These are phyloP conservation scores for Leptobrachium leishanense DNA, from an alignment of 2,113 vertebrate genomes.

Conservation along the genomic window DNA sequence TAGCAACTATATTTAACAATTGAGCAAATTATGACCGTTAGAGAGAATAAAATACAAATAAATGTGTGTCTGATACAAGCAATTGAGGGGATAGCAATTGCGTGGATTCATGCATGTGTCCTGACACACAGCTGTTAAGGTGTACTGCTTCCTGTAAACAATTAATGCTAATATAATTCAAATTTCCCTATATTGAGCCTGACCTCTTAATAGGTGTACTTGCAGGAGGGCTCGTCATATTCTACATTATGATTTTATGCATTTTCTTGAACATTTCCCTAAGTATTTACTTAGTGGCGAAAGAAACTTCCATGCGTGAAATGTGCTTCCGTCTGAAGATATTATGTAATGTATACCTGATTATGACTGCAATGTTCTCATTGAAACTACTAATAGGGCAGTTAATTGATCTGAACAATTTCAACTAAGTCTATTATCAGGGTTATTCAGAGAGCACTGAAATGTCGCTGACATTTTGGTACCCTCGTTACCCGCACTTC, in stretches of 20 bases:
- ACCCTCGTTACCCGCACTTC: no score
- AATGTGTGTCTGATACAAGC: conserved; percentile 23
- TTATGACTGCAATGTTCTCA: no score
- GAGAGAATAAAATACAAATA: conserved; percentile 38
- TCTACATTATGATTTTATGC: not conserved
- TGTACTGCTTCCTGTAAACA: conserved; percentile 12
- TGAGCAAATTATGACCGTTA: conserved; percentile 3
- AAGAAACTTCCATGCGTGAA: no score
- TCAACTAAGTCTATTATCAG: no score
- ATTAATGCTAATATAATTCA: conserved; percentile 36
- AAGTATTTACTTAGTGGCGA: no score
- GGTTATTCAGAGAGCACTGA: no score
- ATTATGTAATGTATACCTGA: no score
- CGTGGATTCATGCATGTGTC: conserved; percentile 21
- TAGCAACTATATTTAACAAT: conserved; percentile 35
- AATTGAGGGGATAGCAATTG: conserved; percentile 8
- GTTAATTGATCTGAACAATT: no score
- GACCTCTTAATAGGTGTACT: conserved; percentile 5
- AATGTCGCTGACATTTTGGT: no score
- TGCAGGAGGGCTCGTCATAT: no score
- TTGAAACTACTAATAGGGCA: no score
- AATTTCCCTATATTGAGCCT: conserved; percentile 11
- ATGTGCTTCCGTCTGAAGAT: no score
- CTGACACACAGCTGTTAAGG: conserved; percentile 23
- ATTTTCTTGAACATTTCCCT: not conserved